These are phyloP conservation scores for Lagenorhynchus albirostris DNA, from an alignment of 2,113 vertebrate genomes.

Conservation along the genomic window DNA sequence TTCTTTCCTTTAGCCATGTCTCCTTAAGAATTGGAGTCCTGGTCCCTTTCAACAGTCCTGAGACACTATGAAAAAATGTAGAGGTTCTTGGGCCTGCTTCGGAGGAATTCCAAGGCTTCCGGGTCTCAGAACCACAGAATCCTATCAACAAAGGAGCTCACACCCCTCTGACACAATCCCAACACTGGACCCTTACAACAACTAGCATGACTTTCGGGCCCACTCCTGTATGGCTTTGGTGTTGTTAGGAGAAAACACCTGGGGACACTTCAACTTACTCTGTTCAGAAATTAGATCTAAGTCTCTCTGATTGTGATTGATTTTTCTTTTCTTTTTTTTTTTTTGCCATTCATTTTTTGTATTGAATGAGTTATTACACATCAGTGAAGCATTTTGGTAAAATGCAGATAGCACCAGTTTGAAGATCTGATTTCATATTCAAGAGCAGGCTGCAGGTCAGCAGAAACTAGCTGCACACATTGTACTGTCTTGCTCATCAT, in stretches of 20 bases:
- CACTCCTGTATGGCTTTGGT: background rate
- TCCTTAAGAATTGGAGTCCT: background rate
- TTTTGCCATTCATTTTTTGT: background rate
- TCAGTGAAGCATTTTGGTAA: background rate
- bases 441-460: background rate
- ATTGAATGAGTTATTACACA: background rate
- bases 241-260: background rate
- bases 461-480: background rate
- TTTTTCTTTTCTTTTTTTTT: background rate
- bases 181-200: background rate
- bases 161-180: background rate
- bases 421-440: background rate
- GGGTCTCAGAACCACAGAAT: background rate
- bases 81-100: background rate
- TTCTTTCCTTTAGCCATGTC: background rate
- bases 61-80: background rate
- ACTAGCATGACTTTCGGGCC: background rate
- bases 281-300: background rate
- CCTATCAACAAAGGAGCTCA: background rate
- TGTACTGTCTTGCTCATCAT: background rate
- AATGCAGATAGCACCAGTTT: background rate
- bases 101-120: background rate
- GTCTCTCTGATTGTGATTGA: background rate
- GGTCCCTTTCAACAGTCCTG: background rate
- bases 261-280: background rate